Evolutionary conservation across 2,113 vertebrate genomes (phyloP), one percentile per base, ranked within the genome.

Genomic region (Halcyon malimbica): DNA sequence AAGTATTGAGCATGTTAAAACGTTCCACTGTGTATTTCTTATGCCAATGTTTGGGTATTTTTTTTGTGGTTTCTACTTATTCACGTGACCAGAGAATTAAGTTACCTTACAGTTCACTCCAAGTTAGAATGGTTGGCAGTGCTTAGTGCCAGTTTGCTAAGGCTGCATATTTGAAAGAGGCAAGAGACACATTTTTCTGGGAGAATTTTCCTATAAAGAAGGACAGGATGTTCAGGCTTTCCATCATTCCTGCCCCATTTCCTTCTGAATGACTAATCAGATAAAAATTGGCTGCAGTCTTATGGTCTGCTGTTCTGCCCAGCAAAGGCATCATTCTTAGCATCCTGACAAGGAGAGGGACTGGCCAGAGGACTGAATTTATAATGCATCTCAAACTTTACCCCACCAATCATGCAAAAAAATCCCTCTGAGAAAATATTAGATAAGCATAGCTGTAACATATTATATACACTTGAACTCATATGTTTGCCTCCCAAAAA

Each of bases 231-330:
- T 93, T 91, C 82, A 81, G 26, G 44, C 63, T 94, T 85, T 83
- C 87, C 68, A 51, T 95, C 82, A 17, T 59, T 56, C 41, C 79
- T 31, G 42, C 50, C 62, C 81, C 1, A 0, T 83, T 93, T 77
- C 75, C 63, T 83, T 65, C 63, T 42, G 92, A 83, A 79, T 93
- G 87, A 90, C 77, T 79, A 92, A 92, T 78, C 63, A 67, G 75
- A 44, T 86, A 11, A 60, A 46, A 85, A 37, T 37, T 83, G 87
- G 83, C 90, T 85, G 63, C 87, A 51, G 59, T 39, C 81, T 89
- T 53, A 13, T 20, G 5, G 57, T 53, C 87, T 91, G 82, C 39
- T 73, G 4, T 74, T 71, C 77, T 90, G 89, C 81, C 76, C 84
- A 77, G 89, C 54, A 77, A 39, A 89, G 51, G 17, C 92, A 74